These are phyloP conservation scores for Columba guinea DNA, from an alignment of 2,797 vertebrate species.

Conservation along the genomic window DNA sequence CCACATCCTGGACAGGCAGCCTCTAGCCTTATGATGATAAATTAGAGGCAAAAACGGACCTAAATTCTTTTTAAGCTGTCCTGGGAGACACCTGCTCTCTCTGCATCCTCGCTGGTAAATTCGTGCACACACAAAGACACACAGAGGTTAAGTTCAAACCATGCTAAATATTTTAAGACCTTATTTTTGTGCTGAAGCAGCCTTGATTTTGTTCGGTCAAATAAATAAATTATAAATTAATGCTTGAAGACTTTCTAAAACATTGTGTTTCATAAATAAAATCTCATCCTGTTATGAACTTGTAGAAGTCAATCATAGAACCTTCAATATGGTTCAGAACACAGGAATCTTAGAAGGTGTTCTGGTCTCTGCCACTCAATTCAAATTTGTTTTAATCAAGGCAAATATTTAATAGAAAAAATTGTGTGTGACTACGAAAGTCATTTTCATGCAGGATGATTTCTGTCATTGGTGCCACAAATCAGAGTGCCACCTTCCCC, in stretches of 20 bases:
- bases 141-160: constrained; percentile 63
- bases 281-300: neutral
- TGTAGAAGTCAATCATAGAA: constrained; percentile 18
- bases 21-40: neutral
- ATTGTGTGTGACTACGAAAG: neutral
- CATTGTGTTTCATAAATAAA: neutral
- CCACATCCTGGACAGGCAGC: neutral
- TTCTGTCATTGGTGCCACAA: constrained; percentile 36
- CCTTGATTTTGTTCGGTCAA: constrained; percentile 57
- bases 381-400: constrained; percentile 29
- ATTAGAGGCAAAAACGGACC: neutral
- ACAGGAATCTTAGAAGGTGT: neutral
- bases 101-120: neutral
- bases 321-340: constrained; percentile 1
- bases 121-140: constrained; percentile 26
- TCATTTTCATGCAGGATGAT: constrained; percentile 62
- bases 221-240: constrained; percentile 22
- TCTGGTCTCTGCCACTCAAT: neutral
- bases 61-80: neutral
- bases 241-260: neutral
- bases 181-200: constrained; percentile 19
- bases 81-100: neutral
- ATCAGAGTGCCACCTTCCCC: constrained; percentile 59
- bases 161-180: constrained; percentile 61
- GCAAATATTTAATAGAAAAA: constrained; percentile 29